A percentile compares a stretch with the other conserved stretches of the same genome.
phyloP scores from a whole-genome alignment of 1,140 invertebrate genomes.

The Bombus waltoni region DNA sequence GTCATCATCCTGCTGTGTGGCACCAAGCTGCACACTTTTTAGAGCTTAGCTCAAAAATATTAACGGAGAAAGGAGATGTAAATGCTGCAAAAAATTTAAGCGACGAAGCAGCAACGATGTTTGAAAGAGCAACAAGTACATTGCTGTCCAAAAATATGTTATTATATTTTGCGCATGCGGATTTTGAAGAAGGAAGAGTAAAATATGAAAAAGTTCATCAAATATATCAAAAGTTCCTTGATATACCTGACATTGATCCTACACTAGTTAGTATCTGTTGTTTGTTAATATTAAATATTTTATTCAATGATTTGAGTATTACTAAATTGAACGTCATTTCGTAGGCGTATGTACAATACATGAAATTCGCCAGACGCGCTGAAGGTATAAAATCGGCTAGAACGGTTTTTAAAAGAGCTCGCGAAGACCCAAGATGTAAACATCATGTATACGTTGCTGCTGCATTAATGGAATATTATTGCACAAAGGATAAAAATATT shows the following conservation, averaged over 20 bases:
- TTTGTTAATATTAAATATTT: slow-evolving; percentile 40
- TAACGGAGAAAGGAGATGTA: slow-evolving; percentile 97
- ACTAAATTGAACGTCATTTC: slow-evolving; percentile 34
- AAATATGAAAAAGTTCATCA: slow-evolving; percentile 99
- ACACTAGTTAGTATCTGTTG: slow-evolving; percentile 89
- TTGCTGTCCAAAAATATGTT: slow-evolving; percentile 96
- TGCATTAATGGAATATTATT: slow-evolving; percentile 99
- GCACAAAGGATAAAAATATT: slow-evolving; percentile 99
- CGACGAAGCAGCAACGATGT: slow-evolving; percentile 96
- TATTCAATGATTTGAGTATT: not conserved
- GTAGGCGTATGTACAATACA: slow-evolving; percentile 98
- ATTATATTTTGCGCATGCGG: slow-evolving; percentile 98
- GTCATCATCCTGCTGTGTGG: slow-evolving; percentile 99
- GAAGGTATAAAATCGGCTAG: slow-evolving; percentile 99
- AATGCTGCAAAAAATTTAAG: slow-evolving; percentile 95
- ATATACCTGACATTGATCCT: slow-evolving; percentile 95
- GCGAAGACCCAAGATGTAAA: slow-evolving; percentile 93
- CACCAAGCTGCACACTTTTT: slow-evolving; percentile 98
- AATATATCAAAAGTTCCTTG: slow-evolving; percentile 96
- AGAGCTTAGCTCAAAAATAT: slow-evolving; percentile 95
- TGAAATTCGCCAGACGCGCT: slow-evolving; percentile 98
- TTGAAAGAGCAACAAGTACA: slow-evolving; percentile 94
- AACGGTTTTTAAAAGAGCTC: slow-evolving; percentile 96
- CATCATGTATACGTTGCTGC: slow-evolving; percentile 98
- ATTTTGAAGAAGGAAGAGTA: slow-evolving; percentile 98